phyloP scores from a whole-genome alignment of 1,140 invertebrate genomes.

The Luehdorfia chinensis region DNA sequence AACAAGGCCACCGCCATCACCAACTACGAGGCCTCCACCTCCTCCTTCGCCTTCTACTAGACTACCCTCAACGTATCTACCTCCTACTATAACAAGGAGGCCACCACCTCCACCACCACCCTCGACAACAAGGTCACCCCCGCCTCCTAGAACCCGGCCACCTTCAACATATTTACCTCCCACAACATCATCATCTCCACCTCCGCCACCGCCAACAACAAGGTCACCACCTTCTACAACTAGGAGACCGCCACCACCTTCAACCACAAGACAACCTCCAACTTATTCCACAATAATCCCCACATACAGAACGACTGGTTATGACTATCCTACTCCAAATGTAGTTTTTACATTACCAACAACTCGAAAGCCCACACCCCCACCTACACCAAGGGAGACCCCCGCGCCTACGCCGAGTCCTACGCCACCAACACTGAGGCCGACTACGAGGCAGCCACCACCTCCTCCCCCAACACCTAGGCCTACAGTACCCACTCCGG shows the following conservation, averaged over 20 bases:
- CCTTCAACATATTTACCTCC: conserved; percentile 21
- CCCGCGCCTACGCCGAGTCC: conserved; percentile 18
- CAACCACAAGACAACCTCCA: conserved; percentile 11
- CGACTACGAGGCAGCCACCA: conserved; percentile 17
- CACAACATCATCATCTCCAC: conserved; percentile 4
- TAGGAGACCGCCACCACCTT: conserved; percentile 12
- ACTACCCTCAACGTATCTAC: conserved; percentile 19
- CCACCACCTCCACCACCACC: conserved; percentile 23
- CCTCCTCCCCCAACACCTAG: conserved; percentile 18
- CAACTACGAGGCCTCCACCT: conserved; percentile 14
- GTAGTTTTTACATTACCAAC: conserved; percentile 33
- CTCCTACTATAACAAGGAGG: conserved; percentile 15
- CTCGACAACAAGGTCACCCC: conserved; percentile 18
- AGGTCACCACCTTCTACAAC: conserved; percentile 18
- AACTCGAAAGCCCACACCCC: conserved; percentile 19
- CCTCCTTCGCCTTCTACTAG: conserved; percentile 19
- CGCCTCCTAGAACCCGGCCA: conserved; percentile 11
- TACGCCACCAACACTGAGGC: conserved; percentile 7
- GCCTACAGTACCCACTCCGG: conserved; percentile 29
- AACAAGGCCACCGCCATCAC: conserved; percentile 18
- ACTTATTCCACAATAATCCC: conserved; percentile 20
- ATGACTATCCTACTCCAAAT: conserved; percentile 31
- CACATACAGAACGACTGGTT: conserved; percentile 26
- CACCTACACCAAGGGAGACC: conserved; percentile 16
- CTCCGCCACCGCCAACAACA: conserved; percentile 20